phyloP scores from a whole-genome alignment of 2,113 vertebrate species.

The Syngnathus floridae region DNA sequence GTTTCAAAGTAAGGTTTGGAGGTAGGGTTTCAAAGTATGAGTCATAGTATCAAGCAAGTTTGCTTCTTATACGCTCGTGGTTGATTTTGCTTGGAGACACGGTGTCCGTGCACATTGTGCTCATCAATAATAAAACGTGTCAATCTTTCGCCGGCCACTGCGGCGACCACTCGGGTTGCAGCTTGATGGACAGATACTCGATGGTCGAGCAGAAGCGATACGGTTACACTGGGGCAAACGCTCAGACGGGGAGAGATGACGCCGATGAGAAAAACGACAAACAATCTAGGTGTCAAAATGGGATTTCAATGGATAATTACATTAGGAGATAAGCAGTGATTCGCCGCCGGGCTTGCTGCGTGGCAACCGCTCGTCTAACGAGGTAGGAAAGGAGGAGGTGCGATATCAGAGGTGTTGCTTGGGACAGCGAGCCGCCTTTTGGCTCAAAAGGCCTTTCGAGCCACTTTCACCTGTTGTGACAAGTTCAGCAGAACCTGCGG shows the following conservation, averaged over 20 bases:
- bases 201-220: conserved; percentile 37
- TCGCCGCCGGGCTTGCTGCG: background rate
- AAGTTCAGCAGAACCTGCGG: background rate
- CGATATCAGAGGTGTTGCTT: conserved; percentile 10
- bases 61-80: background rate
- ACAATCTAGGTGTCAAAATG: background rate
- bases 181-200: conserved; percentile 50
- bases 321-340: background rate
- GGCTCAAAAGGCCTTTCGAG: background rate
- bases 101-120: conserved; percentile 22
- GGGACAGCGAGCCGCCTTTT: background rate
- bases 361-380: background rate
- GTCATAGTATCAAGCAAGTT: background rate
- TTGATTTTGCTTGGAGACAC: background rate
- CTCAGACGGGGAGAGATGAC: background rate
- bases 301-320: background rate
- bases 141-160: conserved; percentile 29
- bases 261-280: background rate
- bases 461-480: conserved; percentile 4
- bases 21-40: background rate
- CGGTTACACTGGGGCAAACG: conserved; percentile 18
- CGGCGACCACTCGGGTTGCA: conserved; percentile 20
- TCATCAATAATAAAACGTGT: conserved; percentile 58
- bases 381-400: conserved; percentile 3
- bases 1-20: background rate